Evolutionary conservation across 2,888 invertebrate genomes (phyloP).

Genomic region (Villa cingulata): DNA sequence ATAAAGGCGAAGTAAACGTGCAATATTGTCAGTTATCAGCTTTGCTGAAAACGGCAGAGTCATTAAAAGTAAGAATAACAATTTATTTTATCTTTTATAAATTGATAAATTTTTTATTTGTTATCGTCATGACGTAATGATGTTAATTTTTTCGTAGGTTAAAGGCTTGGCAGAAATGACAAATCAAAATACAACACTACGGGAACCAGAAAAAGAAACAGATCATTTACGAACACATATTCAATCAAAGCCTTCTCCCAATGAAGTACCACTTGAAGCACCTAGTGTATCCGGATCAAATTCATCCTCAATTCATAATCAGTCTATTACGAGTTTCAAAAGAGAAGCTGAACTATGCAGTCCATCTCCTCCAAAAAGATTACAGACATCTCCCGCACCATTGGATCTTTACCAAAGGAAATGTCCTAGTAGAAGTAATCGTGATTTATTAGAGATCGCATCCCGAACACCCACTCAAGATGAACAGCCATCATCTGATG

Average conservation of each 20-base stretch:
- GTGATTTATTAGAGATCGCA: conserved; percentile 19
- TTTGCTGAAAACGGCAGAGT: conserved; percentile 82
- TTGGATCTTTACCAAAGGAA: conserved; percentile 36
- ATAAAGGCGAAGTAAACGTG: conserved; percentile 90
- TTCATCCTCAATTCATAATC: conserved; percentile 26
- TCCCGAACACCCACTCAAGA: conserved; percentile 15
- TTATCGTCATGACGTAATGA: no score
- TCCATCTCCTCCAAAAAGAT: conserved; percentile 26
- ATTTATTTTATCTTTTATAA: no score
- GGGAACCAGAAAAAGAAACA: conserved; percentile 40
- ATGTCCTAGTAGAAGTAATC: conserved; percentile 18
- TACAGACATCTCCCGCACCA: conserved; percentile 25
- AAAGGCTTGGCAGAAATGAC: conserved; percentile 90
- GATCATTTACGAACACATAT: conserved; percentile 35
- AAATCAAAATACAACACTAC: conserved; percentile 52
- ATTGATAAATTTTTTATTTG: not conserved
- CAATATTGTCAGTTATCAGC: conserved; percentile 86
- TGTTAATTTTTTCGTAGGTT: conserved; percentile 37
- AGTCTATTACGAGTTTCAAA: conserved; percentile 20
- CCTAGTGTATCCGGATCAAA: conserved; percentile 20
- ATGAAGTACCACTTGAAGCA: conserved; percentile 24
- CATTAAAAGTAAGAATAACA: conserved; percentile 52
- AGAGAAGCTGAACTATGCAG: conserved; percentile 31
- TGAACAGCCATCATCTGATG: conserved; percentile 13
- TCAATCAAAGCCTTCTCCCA: conserved; percentile 26